Conservation (phyloP, 1,140 invertebrate genomes). For the Lasioglossum albipes region DNA sequence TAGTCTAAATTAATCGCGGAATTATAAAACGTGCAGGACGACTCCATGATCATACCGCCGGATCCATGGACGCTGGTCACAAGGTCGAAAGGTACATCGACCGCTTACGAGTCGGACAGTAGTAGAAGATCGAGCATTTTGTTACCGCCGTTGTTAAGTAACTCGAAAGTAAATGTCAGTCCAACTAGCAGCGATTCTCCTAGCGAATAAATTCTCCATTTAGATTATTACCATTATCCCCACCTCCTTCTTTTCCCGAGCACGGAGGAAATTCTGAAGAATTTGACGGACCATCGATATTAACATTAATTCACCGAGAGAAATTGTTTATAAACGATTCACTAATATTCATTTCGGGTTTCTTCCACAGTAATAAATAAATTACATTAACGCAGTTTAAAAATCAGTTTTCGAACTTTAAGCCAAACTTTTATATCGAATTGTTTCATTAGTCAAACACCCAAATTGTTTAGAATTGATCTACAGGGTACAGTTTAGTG, state of each 20-base stretch:
- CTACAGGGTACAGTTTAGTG: too few relatives aligned
- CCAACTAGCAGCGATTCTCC: constrained; percentile 71
- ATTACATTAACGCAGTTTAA: too few relatives aligned
- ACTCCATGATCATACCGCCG: constrained; percentile 55
- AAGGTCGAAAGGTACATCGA: constrained; percentile 69
- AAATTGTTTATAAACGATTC: too few relatives aligned
- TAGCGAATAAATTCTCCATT: constrained; percentile 64
- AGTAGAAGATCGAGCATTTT: constrained; percentile 70
- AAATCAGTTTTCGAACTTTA: too few relatives aligned
- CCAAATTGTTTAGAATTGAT: too few relatives aligned
- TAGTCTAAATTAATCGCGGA: constrained; percentile 49
- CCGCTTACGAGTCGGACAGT: constrained; percentile 69
- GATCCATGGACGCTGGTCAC: constrained; percentile 70
- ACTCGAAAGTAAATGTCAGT: constrained; percentile 64
- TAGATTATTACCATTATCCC: too few relatives aligned
- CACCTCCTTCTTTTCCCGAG: neutral
- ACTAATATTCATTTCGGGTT: too few relatives aligned
- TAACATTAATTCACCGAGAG: too few relatives aligned
- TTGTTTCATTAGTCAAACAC: too few relatives aligned
- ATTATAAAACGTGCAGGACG: constrained; percentile 61
- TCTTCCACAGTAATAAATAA: too few relatives aligned
- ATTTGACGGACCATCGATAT: neutral
- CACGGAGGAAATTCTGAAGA: constrained; percentile 3
- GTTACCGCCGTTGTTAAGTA: constrained; percentile 62
- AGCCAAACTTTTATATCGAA: too few relatives aligned